Base-by-base conservation (phyloP, 2,113 vertebrate genomes). In the Scomber japonicus region DNA sequence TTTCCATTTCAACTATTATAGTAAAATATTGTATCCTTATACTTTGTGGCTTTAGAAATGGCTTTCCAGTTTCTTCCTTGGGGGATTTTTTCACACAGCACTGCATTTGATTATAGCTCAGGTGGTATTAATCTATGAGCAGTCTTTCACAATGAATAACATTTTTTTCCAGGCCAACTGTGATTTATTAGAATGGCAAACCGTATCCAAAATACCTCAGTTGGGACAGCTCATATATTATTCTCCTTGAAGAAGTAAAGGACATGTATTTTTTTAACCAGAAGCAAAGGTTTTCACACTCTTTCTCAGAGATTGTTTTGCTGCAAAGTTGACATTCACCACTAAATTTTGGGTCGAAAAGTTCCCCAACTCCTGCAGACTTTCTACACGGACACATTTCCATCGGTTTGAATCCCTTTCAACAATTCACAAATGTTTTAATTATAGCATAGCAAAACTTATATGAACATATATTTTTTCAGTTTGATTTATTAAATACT, bases 81-180 rank as follows among this genome's bases (percentile, higher is more conserved):
- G 44, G 53, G 57, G 55, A 21, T 77, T 65, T 85, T 63, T 71
- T 69, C 7, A 40, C 35, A 40, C 35, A 40, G 40, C 27, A 53
- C 31, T 57, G 46, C 69, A 35, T 56, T 44, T 80, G 63, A 81
- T 82, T 73, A 70, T 51, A 71, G 50, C 59, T 49, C 61, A 67
- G 59, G 46, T 75, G 67, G 31, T 82, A 70, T 86, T 71, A 78
- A 82, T 84, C 67, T 68, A 62, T 71, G n/a, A 31, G 27, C 51
- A 19, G 21, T 74, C 31, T 60, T 60, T 79, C 44, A 53, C 27
- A 9, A 64, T 70, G 31, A 66, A 35, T 45, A 46, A 40, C 14
- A 63, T 63, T 55, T 45, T 15, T 48, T 46, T 51, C 1, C 31
- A 70, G 44, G 31, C 13, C 19, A 19, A 44, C n/a, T 27, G n/a